These are phyloP conservation scores for Macrosiphum euphorbiae DNA, from an alignment of 2,888 invertebrate genomes.

Conservation along the genomic window DNA sequence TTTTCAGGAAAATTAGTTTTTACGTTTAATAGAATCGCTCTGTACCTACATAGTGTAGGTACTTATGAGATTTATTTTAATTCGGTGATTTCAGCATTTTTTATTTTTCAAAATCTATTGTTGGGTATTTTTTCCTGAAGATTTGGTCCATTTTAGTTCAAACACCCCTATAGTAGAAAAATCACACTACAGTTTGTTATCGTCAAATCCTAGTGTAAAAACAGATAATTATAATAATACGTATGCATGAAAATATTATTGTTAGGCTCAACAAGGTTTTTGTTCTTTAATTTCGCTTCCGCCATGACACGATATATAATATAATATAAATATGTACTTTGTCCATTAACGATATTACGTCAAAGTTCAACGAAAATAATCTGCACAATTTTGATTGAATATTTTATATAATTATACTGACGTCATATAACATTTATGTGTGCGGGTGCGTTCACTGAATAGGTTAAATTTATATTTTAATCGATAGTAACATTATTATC, in stretches of 20 bases:
- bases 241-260: background rate
- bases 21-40: background rate
- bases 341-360: background rate
- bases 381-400: constrained; percentile 21
- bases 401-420: background rate
- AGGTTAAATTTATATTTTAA: background rate
- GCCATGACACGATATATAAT: background rate
- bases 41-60: background rate
- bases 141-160: background rate
- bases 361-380: constrained; percentile 8
- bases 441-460: background rate
- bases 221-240: background rate
- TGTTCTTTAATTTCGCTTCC: background rate
- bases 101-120: background rate
- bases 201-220: background rate
- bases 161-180: background rate
- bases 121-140: background rate
- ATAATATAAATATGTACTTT: background rate
- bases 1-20: background rate
- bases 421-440: background rate
- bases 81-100: background rate
- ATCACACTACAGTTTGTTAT: too few species aligned
- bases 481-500: background rate
- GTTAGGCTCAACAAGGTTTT: background rate
- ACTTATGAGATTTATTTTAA: background rate